Percentiles rank a stretch among this genome's conserved stretches.
phyloP scores from a whole-genome alignment of 1,140 invertebrate species.

The Ruditapes philippinarum region DNA sequence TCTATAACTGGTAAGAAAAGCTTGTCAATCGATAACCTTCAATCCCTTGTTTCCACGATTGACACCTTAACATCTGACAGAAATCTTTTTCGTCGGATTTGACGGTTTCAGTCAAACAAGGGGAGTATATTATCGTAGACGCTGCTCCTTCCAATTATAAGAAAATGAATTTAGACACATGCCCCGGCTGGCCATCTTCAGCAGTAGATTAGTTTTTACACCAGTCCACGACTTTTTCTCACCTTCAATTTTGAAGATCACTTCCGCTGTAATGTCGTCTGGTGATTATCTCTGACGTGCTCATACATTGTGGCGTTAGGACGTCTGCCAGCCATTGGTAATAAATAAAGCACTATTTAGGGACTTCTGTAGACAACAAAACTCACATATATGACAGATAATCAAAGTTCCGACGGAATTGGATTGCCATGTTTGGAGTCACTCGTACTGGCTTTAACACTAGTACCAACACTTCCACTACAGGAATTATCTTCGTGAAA shows the following conservation, averaged over 20 bases:
- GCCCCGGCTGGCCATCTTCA: slow-evolving; percentile 59
- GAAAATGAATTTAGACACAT: slow-evolving; percentile 66
- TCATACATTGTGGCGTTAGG: slow-evolving; percentile 63
- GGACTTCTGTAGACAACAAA: background rate
- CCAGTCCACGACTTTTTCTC: slow-evolving; percentile 66
- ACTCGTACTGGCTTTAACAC: background rate
- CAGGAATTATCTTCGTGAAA: background rate
- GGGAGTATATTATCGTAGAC: slow-evolving; percentile 53
- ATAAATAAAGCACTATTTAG: slow-evolving; percentile 67
- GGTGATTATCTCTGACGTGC: slow-evolving; percentile 62
- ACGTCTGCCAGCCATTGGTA: slow-evolving; percentile 49
- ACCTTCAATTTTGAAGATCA: slow-evolving; percentile 61
- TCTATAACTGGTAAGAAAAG: background rate
- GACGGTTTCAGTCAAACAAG: slow-evolving; percentile 55
- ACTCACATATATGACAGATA: slow-evolving; percentile 30
- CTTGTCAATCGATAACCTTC: slow-evolving; percentile 46
- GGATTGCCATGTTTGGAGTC: slow-evolving; percentile 14
- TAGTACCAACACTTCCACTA: background rate
- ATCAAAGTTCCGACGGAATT: slow-evolving; percentile 51
- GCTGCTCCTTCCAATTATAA: slow-evolving; percentile 65
- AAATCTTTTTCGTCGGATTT: slow-evolving; percentile 67
- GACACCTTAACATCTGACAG: slow-evolving; percentile 60
- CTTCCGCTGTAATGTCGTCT: slow-evolving; percentile 66
- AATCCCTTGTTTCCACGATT: slow-evolving; percentile 34
- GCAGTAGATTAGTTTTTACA: slow-evolving; percentile 69